Percentiles rank a stretch among this genome's conserved stretches.
phyloP scores from a whole-genome alignment of 2,797 vertebrate genomes.

The Phataginus tetradactyla region DNA sequence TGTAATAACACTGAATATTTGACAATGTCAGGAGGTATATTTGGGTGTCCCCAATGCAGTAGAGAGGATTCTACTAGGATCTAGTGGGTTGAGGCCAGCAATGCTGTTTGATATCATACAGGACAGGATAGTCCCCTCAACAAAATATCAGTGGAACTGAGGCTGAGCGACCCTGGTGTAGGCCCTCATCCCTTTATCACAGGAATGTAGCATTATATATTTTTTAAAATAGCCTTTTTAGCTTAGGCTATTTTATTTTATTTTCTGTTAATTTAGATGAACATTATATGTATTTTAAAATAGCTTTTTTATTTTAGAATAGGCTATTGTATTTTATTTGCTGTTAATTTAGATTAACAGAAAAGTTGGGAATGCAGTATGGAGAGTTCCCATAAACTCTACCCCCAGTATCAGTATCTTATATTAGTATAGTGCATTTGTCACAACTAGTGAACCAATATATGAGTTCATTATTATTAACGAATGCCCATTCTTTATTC shows the following conservation, averaged over 20 bases:
- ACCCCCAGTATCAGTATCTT: background rate
- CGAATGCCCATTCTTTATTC: background rate
- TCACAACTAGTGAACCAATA: background rate
- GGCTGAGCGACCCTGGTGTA: background rate
- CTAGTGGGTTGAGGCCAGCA: background rate
- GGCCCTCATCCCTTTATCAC: background rate
- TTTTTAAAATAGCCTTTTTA: background rate
- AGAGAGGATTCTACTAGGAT: background rate
- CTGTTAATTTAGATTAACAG: background rate
- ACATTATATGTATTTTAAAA: background rate
- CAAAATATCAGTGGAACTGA: background rate
- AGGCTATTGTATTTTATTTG: too few relatives aligned
- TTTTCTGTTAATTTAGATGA: background rate
- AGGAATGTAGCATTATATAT: background rate
- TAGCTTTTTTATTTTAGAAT: background rate
- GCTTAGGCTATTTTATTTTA: background rate
- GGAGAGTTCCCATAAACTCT: background rate
- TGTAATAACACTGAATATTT: background rate
- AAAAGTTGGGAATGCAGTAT: background rate
- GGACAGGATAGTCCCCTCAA: fast-evolving
- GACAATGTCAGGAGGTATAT: background rate
- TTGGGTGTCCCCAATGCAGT: background rate
- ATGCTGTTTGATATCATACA: background rate
- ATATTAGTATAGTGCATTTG: background rate
- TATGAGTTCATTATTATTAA: background rate